Evolutionary conservation across 2,797 vertebrate genomes (phyloP), one percentile per base, ranked within the genome.

Genomic region (Acanthornis magna): DNA sequence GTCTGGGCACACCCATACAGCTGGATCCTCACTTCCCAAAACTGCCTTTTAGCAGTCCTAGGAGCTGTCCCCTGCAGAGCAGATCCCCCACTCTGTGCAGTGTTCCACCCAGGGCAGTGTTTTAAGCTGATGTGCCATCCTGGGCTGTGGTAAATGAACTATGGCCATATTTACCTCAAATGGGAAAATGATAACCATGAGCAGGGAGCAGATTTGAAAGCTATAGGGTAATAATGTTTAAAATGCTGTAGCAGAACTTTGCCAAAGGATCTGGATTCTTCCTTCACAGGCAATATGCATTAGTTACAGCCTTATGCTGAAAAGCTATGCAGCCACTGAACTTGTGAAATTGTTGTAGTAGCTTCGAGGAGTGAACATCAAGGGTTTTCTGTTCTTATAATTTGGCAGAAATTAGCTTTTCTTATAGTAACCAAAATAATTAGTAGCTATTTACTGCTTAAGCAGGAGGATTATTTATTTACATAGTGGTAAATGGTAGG

Each of bases 391-490:
- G 7, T 74, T 91, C 40, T 83, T 57, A 22, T 27, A 91, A 66
- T 67, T 92, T 1, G 3, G 16, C 72, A 92, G 25, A 93, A 80
- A 66, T 38, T 11, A 87, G 54, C 51, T 93, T 93, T 82, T 68
- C 50, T 68, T 71, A 42, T 51, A 55, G 77, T 85, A 83, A 55
- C 16, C 2, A 88, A 89, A 88, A 68, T 80, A 80, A 89, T 94
- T 67, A 58, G 65, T 83, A 78, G 16, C 36, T 82, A 80, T 88
- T 93, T 70, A 38, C 62, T 9, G 22, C 80, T 87, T 90, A 71
- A 79, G 48, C 34, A 47, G 42, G 30, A 89, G 63, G 55, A 76
- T 86, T 93, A 86, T 92, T 95, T 93, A 81, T 94, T 95, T 94
- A 82, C 53, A 32, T 73, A 70, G 42, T 51, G 63, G 63, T 70